Evolutionary conservation across 2,888 invertebrate species (phyloP).

Genomic region (Electrophaes corylata): DNA sequence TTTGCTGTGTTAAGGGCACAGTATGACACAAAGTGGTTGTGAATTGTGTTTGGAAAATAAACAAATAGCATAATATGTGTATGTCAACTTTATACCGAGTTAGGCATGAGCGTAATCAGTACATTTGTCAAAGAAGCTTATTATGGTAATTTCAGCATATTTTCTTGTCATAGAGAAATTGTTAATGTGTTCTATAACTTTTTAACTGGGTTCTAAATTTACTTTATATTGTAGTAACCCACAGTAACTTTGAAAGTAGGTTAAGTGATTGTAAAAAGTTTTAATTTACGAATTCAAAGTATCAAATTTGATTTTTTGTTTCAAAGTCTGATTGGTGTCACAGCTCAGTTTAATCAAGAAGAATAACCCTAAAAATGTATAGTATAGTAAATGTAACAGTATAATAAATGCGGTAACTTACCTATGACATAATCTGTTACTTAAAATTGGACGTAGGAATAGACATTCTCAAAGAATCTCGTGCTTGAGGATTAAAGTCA

Average conservation of each 20-base stretch:
- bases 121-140: conserved; percentile 23
- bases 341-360: no score
- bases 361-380: neutral
- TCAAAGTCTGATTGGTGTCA: no score
- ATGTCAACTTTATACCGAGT: conserved; percentile 13
- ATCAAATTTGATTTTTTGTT: no score
- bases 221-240: neutral
- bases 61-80: neutral
- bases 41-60: neutral
- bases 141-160: conserved; percentile 27
- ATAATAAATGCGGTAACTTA: conserved; percentile 1
- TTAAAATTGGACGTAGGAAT: no score
- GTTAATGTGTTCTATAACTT: conserved; percentile 12
- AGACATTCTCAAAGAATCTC: no score
- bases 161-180: conserved; percentile 24
- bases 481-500: no score
- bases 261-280: no score
- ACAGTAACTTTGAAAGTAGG: no score
- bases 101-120: conserved; percentile 29
- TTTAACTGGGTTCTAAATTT: neutral
- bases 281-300: no score
- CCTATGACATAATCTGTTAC: no score
- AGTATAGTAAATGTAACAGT: neutral
- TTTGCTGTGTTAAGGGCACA: no score
- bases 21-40: no score